Evolutionary conservation across 2,888 invertebrate species (phyloP).

Genomic region (Mellilla xanthometata): DNA sequence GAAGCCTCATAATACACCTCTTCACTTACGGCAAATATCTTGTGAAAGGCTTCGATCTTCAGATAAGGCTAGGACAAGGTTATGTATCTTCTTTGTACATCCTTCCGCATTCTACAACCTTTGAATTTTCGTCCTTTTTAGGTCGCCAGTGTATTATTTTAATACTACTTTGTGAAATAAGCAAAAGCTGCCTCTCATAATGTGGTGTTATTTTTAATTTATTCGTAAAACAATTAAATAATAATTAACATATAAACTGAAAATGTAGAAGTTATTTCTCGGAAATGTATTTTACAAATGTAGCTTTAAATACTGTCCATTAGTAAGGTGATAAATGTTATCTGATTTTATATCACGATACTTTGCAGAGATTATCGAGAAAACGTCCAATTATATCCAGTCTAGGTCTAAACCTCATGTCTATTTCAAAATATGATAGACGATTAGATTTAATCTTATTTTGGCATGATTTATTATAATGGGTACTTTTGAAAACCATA

Average conservation of each 20-base stretch:
- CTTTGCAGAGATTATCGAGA: slow-evolving; percentile 17
- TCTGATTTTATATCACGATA: slow-evolving; percentile 20
- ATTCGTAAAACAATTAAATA: not conserved
- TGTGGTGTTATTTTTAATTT: too few relatives aligned
- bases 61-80: slow-evolving; percentile 20
- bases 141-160: too few relatives aligned
- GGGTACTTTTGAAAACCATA: not conserved
- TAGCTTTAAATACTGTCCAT: slow-evolving; percentile 21
- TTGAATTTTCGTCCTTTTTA: not conserved
- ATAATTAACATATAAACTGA: too few relatives aligned
- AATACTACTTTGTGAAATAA: too few relatives aligned
- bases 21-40: too few relatives aligned
- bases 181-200: too few relatives aligned
- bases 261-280: too few relatives aligned
- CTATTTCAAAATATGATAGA: slow-evolving; percentile 20
- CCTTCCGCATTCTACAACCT: slow-evolving; percentile 19
- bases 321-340: slow-evolving; percentile 22
- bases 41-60: slow-evolving; percentile 50
- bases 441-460: slow-evolving; percentile 15
- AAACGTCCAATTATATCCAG: slow-evolving; percentile 16
- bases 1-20: too few relatives aligned
- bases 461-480: slow-evolving; percentile 12
- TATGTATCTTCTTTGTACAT: slow-evolving; percentile 14
- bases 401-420: slow-evolving; percentile 11
- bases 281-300: too few relatives aligned